These are phyloP conservation scores for Lathronympha strigana DNA, from an alignment of 2,888 invertebrate species.

Conservation along the genomic window DNA sequence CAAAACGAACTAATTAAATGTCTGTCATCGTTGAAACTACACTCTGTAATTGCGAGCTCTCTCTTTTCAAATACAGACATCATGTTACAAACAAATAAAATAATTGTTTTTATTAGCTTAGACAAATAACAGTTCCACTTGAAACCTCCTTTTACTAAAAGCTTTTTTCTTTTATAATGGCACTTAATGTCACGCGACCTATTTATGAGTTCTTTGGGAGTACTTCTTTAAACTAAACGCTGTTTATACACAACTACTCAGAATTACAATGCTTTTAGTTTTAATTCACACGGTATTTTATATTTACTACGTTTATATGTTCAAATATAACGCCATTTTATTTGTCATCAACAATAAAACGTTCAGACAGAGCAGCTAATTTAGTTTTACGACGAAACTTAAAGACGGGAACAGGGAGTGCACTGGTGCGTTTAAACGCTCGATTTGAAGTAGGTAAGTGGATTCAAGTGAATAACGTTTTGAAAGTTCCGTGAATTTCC, in stretches of 20 bases:
- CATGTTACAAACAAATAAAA: too few relatives aligned
- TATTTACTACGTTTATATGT: not conserved
- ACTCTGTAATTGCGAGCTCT: too few relatives aligned
- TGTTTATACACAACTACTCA: too few relatives aligned
- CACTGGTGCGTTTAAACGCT: not conserved
- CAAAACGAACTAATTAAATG: too few relatives aligned
- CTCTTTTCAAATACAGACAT: too few relatives aligned
- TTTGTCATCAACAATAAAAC: slow-evolving; percentile 13
- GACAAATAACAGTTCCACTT: too few relatives aligned
- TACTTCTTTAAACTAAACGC: not conserved
- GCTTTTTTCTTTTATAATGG: too few relatives aligned
- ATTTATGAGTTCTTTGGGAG: not conserved
- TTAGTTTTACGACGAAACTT: slow-evolving; percentile 4
- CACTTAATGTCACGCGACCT: too few relatives aligned
- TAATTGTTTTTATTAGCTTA: too few relatives aligned
- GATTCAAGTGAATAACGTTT: not conserved
- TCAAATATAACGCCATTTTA: not conserved
- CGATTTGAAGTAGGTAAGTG: not conserved
- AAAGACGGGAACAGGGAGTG: not conserved
- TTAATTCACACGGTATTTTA: not conserved
- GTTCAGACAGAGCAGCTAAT: slow-evolving; percentile 8
- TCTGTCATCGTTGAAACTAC: too few relatives aligned
- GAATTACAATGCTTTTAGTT: not conserved
- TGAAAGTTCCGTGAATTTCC: not conserved
- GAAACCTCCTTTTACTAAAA: too few relatives aligned